Base-by-base conservation (phyloP, 2,888 invertebrate species). In the Campoplex nolae region DNA sequence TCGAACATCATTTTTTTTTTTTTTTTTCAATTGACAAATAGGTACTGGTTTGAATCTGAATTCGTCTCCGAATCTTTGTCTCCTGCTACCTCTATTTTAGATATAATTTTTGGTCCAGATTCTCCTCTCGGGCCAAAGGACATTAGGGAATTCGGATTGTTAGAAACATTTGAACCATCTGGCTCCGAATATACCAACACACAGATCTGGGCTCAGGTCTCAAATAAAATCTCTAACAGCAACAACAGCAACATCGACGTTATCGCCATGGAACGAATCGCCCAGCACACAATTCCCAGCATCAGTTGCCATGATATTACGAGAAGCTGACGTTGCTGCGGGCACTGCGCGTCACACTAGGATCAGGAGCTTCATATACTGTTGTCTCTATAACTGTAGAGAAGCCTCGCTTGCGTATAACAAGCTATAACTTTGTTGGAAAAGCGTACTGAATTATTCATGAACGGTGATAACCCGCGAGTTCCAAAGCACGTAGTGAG, bases 391-490 rank as follows among this genome's bases (percentile, higher is more conserved):
- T 71, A 51, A 16, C 28, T 68, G 16, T 73, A 76, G 87, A 82
- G 85, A 84, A 85, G 85, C 77, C 74, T 75, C 67, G 75, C 65
- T 80, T 82, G 88, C 89, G 88, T 88, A 84, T 89, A 89, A 89
- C 89, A 86, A 89, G 89, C 88, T 84, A 89, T 88, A 89, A 89
- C 89, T 89, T 89, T 89, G 89, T 89, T 86, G 89, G 88, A 84
- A 88, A 88, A 88, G 83, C 88, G 85, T 85, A 74, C 82, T 88
- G 88, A 89, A 89, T 89, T 86, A 89, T 89, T 89, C 89, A 89
- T 89, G 88, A 76, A 62, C 77, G 74, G 88, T 88, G 88, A 89
- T 89, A 89, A 89, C 87, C 89, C 74, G 86, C 82, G 86, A 89
- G 86, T 87, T 89, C 88, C 88, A 70, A 81, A 85, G 88, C 89